Evolutionary conservation across 2,113 vertebrate species (phyloP).

Genomic region (Numenius arquata): DNA sequence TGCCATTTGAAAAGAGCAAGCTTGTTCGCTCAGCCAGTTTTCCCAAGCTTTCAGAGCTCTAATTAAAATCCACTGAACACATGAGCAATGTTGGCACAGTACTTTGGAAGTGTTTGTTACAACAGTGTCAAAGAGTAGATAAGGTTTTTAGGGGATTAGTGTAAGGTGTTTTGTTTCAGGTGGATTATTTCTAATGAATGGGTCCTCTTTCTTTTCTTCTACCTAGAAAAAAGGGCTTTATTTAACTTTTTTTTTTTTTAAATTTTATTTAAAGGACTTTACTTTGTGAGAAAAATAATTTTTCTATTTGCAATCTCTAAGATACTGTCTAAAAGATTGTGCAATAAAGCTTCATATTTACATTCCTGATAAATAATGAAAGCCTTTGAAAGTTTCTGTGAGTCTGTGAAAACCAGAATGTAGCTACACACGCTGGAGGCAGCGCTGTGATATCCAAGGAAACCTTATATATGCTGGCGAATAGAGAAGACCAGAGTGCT

Average conservation of each 20-base stretch:
- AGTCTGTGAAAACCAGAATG: not conserved
- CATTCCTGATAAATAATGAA: not conserved
- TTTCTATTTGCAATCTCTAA: not conserved
- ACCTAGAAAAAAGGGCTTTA: not conserved
- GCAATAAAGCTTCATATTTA: not conserved
- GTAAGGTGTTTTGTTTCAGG: constrained; percentile 54
- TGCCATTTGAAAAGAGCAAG: constrained; percentile 21
- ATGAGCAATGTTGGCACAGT: constrained; percentile 53
- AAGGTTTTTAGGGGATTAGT: constrained; percentile 51
- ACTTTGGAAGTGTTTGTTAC: constrained; percentile 67
- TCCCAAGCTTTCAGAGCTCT: constrained; percentile 49
- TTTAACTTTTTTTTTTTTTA: not conserved
- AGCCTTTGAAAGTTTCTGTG: not conserved
- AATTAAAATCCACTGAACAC: constrained; percentile 62
- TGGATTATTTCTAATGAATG: constrained; percentile 45
- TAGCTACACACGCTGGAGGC: not conserved
- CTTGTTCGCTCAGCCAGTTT: not conserved
- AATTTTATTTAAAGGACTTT: not conserved
- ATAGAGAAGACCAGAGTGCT: not conserved
- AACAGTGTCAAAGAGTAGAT: constrained; percentile 69
- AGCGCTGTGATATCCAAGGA: not conserved
- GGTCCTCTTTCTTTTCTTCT: not conserved
- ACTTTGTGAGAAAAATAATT: not conserved
- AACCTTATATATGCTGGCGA: not conserved
- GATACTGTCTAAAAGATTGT: not conserved